phyloP scores from a whole-genome alignment of 37 sponge, comb jelly and placozoan species.

The Axinella damicornis region DNA sequence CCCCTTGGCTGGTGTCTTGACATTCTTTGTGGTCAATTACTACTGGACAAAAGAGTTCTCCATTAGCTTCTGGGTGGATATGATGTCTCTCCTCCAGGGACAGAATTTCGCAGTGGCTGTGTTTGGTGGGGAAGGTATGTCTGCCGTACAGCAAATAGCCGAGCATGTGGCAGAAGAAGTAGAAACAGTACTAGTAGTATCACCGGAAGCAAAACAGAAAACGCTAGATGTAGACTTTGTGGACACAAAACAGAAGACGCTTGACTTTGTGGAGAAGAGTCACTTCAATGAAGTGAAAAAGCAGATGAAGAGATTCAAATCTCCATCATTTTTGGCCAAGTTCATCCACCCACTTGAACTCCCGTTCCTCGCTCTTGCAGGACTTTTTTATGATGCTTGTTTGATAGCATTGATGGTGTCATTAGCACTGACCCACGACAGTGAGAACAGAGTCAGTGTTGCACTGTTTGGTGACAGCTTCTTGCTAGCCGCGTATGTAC shows the following conservation, averaged over 20 bases:
- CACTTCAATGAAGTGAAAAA: slow-evolving; percentile 23
- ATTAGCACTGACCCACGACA: slow-evolving; percentile 18
- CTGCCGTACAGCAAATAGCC: neutral
- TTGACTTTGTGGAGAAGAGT: slow-evolving; percentile 1
- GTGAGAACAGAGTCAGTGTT: neutral
- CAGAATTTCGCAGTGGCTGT: slow-evolving; percentile 48
- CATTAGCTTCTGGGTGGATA: slow-evolving; percentile 49
- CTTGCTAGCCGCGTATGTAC: slow-evolving; percentile 7
- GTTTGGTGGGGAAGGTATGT: slow-evolving; percentile 13
- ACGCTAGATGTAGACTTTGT: no score
- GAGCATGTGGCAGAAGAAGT: no score
- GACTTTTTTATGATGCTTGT: slow-evolving; percentile 11
- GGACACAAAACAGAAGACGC: no score
- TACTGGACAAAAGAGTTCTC: slow-evolving; percentile 54
- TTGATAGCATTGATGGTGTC: slow-evolving; percentile 22
- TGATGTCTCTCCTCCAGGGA: slow-evolving; percentile 48
- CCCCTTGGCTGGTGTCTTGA: no score
- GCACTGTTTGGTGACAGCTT: neutral
- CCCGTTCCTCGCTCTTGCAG: slow-evolving; percentile 15
- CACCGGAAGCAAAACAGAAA: no score
- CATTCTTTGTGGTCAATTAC: slow-evolving; percentile 58
- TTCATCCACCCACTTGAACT: slow-evolving; percentile 28
- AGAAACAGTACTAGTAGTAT: no score
- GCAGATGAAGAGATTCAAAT: slow-evolving; percentile 7
- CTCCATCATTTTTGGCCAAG: slow-evolving; percentile 6